Percentiles rank a stretch among this genome's conserved stretches.
phyloP scores from a whole-genome alignment of 2,113 vertebrate genomes.

The Myxocyprinus asiaticus region DNA sequence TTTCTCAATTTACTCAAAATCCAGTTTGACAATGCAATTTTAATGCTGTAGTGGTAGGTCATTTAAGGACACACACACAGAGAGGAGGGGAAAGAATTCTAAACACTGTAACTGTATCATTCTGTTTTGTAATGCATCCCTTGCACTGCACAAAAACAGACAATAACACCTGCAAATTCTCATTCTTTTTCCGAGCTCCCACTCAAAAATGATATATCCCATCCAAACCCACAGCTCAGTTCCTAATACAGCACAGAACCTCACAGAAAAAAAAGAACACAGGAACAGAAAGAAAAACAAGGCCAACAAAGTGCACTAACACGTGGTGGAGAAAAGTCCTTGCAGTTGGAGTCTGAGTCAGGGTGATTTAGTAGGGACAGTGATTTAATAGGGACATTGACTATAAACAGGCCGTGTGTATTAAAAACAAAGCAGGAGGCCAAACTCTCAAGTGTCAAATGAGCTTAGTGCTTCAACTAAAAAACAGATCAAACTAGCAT shows the following conservation, averaged over 20 bases:
- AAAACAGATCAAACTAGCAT: conserved; percentile 17
- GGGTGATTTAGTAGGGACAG: not conserved
- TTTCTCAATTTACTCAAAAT: no score
- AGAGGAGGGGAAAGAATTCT: no score
- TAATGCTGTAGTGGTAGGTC: not conserved
- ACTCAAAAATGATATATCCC: conserved; percentile 18
- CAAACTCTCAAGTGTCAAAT: not conserved
- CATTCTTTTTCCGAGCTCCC: not conserved
- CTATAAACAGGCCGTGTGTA: not conserved
- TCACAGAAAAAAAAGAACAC: not conserved
- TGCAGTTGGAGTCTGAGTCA: not conserved
- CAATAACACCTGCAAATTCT: not conserved
- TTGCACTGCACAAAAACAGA: conserved; percentile 7
- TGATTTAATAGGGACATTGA: not conserved
- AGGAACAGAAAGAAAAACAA: not conserved
- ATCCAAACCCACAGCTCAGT: conserved; percentile 17
- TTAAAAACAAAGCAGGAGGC: conserved; percentile 11
- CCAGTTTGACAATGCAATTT: no score
- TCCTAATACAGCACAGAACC: conserved; percentile 17
- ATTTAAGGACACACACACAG: conserved; percentile 5
- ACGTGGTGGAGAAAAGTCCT: conserved; percentile 22
- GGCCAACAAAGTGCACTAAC: not conserved
- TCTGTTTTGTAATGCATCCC: conserved; percentile 7
- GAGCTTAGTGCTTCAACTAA: conserved; percentile 4
- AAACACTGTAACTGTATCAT: not conserved